Base-by-base conservation (phyloP, 2,888 invertebrate species). In the Trachelus iudaicus region DNA sequence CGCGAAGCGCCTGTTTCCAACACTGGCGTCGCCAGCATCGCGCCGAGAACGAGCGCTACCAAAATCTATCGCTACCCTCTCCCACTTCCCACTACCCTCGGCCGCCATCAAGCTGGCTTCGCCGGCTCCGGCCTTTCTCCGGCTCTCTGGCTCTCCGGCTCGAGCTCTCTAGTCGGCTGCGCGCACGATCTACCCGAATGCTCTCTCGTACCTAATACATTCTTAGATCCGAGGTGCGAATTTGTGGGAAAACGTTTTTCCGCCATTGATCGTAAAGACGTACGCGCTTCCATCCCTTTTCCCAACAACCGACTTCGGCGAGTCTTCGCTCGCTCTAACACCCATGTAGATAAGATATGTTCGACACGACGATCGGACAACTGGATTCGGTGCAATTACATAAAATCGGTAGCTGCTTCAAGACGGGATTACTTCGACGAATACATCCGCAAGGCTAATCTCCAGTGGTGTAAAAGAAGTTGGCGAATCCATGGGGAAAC, bases 1-100 rank as follows among this genome's bases (percentile, higher is more conserved):
- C 88, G 85, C 84, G 83, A 80, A 85, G 83, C 84, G 89, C 40
- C 40, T 15, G 40, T 40, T 40, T 40, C 40, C 40, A 40, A 40
- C 40, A 15, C 6, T 40, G 40, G 40, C 84, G 88, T 90, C 90
- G 90, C 90, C 89, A 86, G 86, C 85, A 86, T 89, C 89, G 88
- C 87, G 77, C 80, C 87, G 89, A 87, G 83, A 83, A 83, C 84
- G 82, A 83, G 80, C 83, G 79, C 79, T 85, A 89, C 86, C 87
- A 86, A 84, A 81, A 82, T 75, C 83, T 73, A 69, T 69, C 77
- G 34, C 79, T 40, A 79, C 31, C 33, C 34, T 77, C 73, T 30
- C 76, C 79, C 78, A 74, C 81, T 31, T n/a, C 33, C 68, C n/a
- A n/a, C 15, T 75, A 37, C 71, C 73, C 73, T 40, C 40, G 6